Evolutionary conservation across 2,797 vertebrate genomes (phyloP).

Genomic region (Cyprinella venusta): DNA sequence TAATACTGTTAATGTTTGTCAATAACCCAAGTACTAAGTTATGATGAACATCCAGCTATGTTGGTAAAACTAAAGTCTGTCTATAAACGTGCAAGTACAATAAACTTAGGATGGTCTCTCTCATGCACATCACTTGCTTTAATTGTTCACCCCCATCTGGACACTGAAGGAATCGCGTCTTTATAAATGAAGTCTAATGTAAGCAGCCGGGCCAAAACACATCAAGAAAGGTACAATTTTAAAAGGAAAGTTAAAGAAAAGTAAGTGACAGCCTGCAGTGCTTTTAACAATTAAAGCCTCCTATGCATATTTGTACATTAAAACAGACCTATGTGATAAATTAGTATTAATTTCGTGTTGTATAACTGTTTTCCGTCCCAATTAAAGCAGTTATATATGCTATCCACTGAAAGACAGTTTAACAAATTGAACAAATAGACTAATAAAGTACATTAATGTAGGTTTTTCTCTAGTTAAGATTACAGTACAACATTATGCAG

Average conservation of each 20-base stretch:
- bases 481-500: neutral
- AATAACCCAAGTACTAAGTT: neutral
- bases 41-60: neutral
- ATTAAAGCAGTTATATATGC: neutral
- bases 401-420: neutral
- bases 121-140: neutral
- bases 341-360: neutral
- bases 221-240: neutral
- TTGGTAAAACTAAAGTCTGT: neutral
- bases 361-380: neutral
- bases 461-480: neutral
- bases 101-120: neutral
- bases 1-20: neutral
- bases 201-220: neutral
- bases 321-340: neutral
- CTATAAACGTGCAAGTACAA: neutral
- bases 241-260: neutral
- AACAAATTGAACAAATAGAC: neutral
- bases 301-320: neutral
- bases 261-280: neutral
- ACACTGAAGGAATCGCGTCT: constrained; percentile 1
- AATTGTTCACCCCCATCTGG: constrained; percentile 28
- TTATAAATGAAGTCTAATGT: neutral
- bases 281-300: neutral
- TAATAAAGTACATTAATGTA: neutral